These are phyloP conservation scores for Theocolax elegans DNA, from an alignment of 1,140 invertebrate genomes.

Conservation along the genomic window DNA sequence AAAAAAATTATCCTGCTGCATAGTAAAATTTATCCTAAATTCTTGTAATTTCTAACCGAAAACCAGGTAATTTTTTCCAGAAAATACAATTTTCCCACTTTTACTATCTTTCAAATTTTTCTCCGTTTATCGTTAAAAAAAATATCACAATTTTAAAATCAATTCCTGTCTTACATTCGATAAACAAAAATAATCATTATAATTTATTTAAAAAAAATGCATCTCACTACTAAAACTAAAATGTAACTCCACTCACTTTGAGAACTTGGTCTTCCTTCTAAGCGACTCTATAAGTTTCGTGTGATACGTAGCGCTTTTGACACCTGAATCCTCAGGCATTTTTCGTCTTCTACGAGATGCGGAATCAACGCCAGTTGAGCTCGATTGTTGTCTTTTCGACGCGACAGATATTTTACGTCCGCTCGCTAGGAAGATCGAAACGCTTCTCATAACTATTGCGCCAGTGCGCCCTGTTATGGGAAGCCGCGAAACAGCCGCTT, in stretches of 20 bases:
- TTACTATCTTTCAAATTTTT: too few species aligned
- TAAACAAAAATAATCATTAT: too few species aligned
- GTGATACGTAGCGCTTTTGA: slow-evolving; percentile 54
- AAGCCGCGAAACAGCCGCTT: slow-evolving; percentile 20
- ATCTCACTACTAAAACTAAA: too few species aligned
- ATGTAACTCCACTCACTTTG: slow-evolving; percentile 68
- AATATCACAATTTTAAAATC: too few species aligned
- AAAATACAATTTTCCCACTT: too few species aligned
- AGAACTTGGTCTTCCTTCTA: slow-evolving; percentile 73
- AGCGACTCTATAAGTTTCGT: slow-evolving; percentile 65
- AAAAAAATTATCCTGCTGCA: too few species aligned
- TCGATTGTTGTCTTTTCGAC: slow-evolving; percentile 45
- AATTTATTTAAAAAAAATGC: too few species aligned
- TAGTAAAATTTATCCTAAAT: too few species aligned
- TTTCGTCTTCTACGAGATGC: slow-evolving; percentile 38
- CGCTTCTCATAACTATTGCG: slow-evolving; percentile 72
- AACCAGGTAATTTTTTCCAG: too few species aligned
- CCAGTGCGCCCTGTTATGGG: slow-evolving; percentile 62
- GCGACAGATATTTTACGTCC: slow-evolving; percentile 62
- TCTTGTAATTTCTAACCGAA: too few species aligned
- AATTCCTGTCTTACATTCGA: too few species aligned
- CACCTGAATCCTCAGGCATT: slow-evolving; percentile 61
- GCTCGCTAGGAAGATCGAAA: slow-evolving; percentile 72
- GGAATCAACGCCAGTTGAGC: background rate
- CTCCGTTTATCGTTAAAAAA: too few species aligned